These are phyloP conservation scores for Calyptommatus sinebrachiatus DNA, from an alignment of 2,113 vertebrate species.

Conservation along the genomic window DNA sequence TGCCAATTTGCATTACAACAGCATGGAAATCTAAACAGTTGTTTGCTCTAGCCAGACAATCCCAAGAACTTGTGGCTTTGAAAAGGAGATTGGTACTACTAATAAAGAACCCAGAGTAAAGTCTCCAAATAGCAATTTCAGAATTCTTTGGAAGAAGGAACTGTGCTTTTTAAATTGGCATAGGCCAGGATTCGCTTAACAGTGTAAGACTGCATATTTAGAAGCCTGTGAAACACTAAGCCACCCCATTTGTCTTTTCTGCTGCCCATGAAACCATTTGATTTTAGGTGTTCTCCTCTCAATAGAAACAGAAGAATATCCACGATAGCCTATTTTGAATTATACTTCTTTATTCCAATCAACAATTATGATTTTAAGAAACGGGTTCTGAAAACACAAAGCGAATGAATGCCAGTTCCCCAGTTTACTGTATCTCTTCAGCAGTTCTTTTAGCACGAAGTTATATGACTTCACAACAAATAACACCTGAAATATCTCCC, in stretches of 20 bases:
- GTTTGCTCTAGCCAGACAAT: background rate
- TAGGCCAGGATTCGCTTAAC: background rate
- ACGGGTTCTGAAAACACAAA: background rate
- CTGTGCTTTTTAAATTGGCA: background rate
- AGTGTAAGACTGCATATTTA: background rate
- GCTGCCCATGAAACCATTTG: background rate
- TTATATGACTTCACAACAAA: background rate
- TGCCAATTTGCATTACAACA: background rate
- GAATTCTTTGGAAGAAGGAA: background rate
- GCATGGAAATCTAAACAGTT: background rate
- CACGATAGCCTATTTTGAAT: background rate
- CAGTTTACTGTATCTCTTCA: conserved; percentile 18
- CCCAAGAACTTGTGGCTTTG: background rate
- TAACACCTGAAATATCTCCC: background rate
- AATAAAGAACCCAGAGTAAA: background rate
- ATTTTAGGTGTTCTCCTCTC: background rate
- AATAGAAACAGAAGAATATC: background rate
- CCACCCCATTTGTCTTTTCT: too few relatives aligned
- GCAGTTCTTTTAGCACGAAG: conserved; percentile 41
- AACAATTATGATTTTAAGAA: background rate
- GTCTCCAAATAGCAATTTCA: background rate
- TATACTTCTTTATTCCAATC: too few relatives aligned
- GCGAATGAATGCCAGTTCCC: background rate
- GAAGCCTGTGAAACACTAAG: background rate
- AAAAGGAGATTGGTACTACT: background rate